phyloP scores from a whole-genome alignment of 2,797 vertebrate genomes.

The Tarsius wallacei region DNA sequence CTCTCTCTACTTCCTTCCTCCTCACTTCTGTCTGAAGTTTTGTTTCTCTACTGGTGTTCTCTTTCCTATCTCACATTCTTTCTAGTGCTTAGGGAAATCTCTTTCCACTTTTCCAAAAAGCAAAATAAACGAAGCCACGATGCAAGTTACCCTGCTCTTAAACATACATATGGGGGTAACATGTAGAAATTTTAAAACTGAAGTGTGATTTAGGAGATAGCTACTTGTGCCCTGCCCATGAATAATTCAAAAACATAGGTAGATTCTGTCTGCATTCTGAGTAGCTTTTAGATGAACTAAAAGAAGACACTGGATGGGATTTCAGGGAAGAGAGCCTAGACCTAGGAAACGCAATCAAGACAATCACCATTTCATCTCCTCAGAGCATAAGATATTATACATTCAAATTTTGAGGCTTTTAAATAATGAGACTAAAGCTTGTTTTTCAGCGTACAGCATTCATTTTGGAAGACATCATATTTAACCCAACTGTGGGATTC shows the following conservation, averaged over 20 bases:
- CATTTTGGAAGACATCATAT: neutral
- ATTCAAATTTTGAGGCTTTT: constrained; percentile 16
- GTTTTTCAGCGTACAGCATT: neutral
- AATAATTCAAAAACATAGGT: constrained; percentile 60
- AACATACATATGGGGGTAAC: constrained; percentile 16
- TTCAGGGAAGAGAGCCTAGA: neutral
- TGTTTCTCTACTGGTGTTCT: constrained; percentile 73
- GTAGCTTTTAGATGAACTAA: neutral
- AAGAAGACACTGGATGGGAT: neutral
- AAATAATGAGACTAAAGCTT: neutral
- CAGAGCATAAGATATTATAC: neutral
- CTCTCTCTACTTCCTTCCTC: constrained; percentile 76
- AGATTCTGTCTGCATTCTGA: neutral
- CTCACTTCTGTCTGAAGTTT: constrained; percentile 68
- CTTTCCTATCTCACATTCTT: constrained; percentile 74
- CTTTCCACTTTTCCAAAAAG: constrained; percentile 70
- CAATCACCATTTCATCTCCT: neutral
- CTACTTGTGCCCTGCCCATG: neutral
- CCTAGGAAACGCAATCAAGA: neutral
- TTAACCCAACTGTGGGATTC: neutral
- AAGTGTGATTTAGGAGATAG: neutral
- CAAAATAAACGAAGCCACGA: constrained; percentile 75
- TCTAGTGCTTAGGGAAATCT: constrained; percentile 65
- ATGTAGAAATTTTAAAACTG: neutral
- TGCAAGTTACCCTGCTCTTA: neutral